Conservation (phyloP, 2,797 vertebrate species). For the Melanotaenia pygmaea region DNA sequence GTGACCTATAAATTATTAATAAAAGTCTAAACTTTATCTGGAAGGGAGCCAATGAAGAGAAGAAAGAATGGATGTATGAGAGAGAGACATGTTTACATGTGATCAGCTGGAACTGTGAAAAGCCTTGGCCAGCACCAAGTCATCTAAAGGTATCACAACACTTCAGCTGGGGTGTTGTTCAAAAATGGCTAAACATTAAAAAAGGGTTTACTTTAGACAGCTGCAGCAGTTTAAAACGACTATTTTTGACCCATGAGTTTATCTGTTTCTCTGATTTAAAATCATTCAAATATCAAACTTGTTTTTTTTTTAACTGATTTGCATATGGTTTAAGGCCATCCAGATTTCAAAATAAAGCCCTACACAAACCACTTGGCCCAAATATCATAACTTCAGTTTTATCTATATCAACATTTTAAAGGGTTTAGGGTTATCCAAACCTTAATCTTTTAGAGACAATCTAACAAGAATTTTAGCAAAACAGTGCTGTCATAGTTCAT, state of each 20-base stretch:
- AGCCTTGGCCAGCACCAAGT: not conserved
- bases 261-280: not conserved
- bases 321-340: not conserved
- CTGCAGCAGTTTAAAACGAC: not conserved
- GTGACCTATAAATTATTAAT: too few relatives aligned
- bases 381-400: not conserved
- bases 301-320: not conserved
- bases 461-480: too few relatives aligned
- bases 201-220: not conserved
- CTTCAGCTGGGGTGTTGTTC: too few relatives aligned
- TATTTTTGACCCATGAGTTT: not conserved
- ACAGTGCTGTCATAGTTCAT: too few relatives aligned
- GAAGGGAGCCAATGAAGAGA: not conserved
- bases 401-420: not conserved
- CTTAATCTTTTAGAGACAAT: too few relatives aligned
- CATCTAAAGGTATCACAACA: not conserved
- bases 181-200: not conserved
- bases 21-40: not conserved
- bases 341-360: too few relatives aligned
- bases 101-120: not conserved
- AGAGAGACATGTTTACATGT: not conserved
- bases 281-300: not conserved
- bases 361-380: not conserved
- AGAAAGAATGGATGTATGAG: too few relatives aligned
- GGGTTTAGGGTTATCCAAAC: not conserved